A percentile compares a stretch with the other conserved stretches of the same genome.
Conservation (phyloP, 2,888 invertebrate species). For the Imbricaverruca yamaguchii region DNA sequence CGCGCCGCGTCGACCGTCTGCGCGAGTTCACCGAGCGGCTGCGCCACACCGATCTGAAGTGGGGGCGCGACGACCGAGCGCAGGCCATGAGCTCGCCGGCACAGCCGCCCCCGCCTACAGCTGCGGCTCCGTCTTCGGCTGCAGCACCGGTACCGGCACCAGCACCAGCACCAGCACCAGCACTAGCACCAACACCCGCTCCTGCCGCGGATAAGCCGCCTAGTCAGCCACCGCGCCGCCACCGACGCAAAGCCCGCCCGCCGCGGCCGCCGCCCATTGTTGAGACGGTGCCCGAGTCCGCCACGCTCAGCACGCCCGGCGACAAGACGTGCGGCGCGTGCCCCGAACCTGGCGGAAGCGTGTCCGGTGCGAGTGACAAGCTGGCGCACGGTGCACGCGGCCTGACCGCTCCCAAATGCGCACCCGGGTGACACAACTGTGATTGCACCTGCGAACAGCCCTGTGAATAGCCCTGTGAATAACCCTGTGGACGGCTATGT, state of each 20-base stretch:
- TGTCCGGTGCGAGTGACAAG: no score
- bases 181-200: background rate
- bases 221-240: background rate
- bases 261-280: conserved; percentile 8
- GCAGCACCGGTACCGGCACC: background rate
- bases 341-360: no score
- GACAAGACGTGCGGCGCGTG: no score
- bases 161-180: background rate
- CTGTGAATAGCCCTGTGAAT: no score
- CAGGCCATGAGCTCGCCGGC: background rate
- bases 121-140: background rate
- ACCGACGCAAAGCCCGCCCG: background rate
- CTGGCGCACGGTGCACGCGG: no score
- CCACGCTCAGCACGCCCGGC: no score
- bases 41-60: conserved; percentile 13
- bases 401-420: no score
- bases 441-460: no score
- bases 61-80: background rate
- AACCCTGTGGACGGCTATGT: no score
- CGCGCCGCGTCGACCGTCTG: background rate
- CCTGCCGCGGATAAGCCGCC: background rate
- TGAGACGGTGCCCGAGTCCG: background rate
- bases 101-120: background rate
- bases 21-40: conserved; percentile 6
- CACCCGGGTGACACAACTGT: no score